Evolutionary conservation across 1,140 invertebrate species (phyloP), one percentile per base, ranked within the genome.

Genomic region (Gryllus bimaculatus): DNA sequence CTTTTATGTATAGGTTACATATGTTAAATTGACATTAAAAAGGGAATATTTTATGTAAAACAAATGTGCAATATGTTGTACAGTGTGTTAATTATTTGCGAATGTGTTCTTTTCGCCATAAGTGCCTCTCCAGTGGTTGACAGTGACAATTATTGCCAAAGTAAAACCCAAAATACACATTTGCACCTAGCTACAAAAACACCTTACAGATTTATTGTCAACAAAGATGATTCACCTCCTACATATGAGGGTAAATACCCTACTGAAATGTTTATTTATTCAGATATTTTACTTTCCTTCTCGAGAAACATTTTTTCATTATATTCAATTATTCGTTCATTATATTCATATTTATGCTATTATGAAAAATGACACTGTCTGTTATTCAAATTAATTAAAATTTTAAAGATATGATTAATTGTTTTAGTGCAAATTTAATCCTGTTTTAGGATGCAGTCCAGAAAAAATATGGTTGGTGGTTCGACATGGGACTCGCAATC

Each of bases 401-500:
- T 18, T 18, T 18, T 76, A 76, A 13, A 15, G 75, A 15, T 18
- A 26, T 78, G n/a, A 18, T 66, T 78, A 39, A 73, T 47, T 20
- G 8, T 78, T 78, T 78, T 39, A 39, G 26, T 39, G 26, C 26
- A 39, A 39, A 39, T 39, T 1, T 39, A 39, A 39, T 73, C 10
- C 1, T 78, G 21, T 77, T n/a, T n/a, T 75, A 92, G 92, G 87
- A 80, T 93, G 92, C 84, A 82, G 82, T 39, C 85, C 89, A 20
- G 85, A 85, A 77, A 90, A 91, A 82, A 88, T 92, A 73, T 92
- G 91, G 91, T 86, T 91, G 76, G 81, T 92, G 7, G 83, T 92
- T 26, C 86, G 92, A 47, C 92, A 93, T 85, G 92, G 92, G 12
- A 91, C 91, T 26, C 86, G 92, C 79, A 90, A 89, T 84, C 91